Evolutionary conservation across 2,113 vertebrate genomes (phyloP).

Genomic region (Cyphomyrus plagiostoma): DNA sequence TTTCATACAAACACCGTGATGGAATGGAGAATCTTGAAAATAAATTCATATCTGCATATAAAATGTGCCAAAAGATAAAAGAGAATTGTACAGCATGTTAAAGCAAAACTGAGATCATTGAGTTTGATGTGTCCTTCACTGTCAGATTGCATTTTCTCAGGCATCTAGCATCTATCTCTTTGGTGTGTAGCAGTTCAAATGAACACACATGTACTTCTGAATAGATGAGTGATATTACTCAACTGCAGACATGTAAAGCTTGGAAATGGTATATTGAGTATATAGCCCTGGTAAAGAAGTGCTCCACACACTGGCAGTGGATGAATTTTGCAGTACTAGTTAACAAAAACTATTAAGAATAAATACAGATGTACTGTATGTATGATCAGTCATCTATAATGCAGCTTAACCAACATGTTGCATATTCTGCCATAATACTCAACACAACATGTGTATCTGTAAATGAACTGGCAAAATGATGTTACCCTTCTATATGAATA

Average conservation of each 20-base stretch:
- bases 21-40: neutral
- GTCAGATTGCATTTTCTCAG: conserved; percentile 73
- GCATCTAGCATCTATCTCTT: conserved; percentile 67
- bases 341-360: neutral
- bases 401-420: neutral
- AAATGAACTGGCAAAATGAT: neutral
- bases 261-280: neutral
- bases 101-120: conserved; percentile 26
- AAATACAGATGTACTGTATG: neutral
- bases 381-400: neutral
- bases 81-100: conserved; percentile 54
- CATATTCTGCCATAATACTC: neutral
- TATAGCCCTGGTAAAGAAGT: neutral
- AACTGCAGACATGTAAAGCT: neutral
- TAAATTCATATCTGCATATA: neutral
- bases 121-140: conserved; percentile 73
- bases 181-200: conserved; percentile 66
- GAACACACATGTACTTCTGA: conserved; percentile 49
- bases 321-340: neutral
- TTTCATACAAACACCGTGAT: neutral
- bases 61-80: conserved; percentile 44
- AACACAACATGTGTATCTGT: neutral
- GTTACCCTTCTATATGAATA: too few relatives aligned
- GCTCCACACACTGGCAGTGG: neutral
- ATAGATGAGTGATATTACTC: neutral